Base-by-base conservation (phyloP, 2,888 invertebrate genomes). In the Arge pagana region DNA sequence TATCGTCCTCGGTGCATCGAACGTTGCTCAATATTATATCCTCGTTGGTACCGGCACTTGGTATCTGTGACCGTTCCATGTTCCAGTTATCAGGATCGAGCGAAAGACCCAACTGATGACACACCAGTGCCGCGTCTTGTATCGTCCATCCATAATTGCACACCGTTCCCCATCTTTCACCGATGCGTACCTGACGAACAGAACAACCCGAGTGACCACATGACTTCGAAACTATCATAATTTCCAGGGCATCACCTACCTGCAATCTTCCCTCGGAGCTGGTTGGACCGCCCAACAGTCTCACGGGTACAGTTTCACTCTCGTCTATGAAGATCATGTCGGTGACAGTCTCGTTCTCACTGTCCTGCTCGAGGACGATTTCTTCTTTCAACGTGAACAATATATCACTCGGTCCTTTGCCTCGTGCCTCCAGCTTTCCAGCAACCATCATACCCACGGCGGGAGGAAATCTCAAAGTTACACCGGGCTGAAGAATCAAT, bases 71-170 rank as follows among this genome's bases (percentile, higher is more conserved):
- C 16, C 88, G 83, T 69, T 92, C 90, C 62, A 95, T 79, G 58
- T 85, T 85, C 93, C 96, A 96, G 76, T 95, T 92, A 60, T 89
- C 85, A 0, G 96, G 95, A 76, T 98, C 96, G 11, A 96, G 82
- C 0, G 91, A 91, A 55, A 93, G 82, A 0, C 98, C 98, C 57
- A 99, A 78, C 77, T 98, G 97, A 76, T 96, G 91, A 68, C 99
- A 99, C 1, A 93, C 95, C 40, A 98, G 78, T 0, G 96, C 93
- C 0, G 99, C 96, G 69, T 94, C 90, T 35, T 86, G 81, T 15
- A 93, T 87, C 36, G 89, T 95, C 96, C 98, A 99, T 37, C 90
- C 92, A 71, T 98, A 93, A 77, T 93, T 93, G 72, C 99, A 99
- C 1, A 99, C 93, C 0, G 97, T 97, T 26, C 98, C 98, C 98